Conservation (phyloP, 2,888 invertebrate genomes). For the Sinotaia quadrata region DNA sequence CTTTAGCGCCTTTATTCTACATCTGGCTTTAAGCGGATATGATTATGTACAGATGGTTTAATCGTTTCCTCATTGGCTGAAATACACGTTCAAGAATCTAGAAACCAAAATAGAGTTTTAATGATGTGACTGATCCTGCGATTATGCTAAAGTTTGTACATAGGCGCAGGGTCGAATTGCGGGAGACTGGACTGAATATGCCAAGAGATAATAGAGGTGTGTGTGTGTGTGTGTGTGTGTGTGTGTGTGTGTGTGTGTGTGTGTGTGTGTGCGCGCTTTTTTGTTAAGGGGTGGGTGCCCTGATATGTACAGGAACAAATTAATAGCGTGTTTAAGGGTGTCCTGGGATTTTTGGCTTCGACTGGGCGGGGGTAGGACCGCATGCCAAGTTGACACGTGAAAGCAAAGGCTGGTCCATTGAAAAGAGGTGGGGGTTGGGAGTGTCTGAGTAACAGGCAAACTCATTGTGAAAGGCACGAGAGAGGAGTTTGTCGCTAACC, state of each 20-base stretch:
- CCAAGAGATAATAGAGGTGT: not conserved
- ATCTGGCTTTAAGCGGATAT: too few species aligned
- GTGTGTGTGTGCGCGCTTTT: too few species aligned
- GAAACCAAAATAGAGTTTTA: too few species aligned
- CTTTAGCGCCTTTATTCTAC: too few species aligned
- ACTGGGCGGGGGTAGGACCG: not conserved
- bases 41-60: too few species aligned
- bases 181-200: not conserved
- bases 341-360: not conserved
- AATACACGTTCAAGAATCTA: too few species aligned
- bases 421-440: not conserved
- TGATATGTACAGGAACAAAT: not conserved
- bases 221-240: not conserved
- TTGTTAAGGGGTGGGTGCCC: not conserved
- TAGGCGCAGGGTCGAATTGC: not conserved
- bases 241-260: too few species aligned
- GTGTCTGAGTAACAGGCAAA: not conserved
- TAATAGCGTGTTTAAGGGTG: conserved; percentile 4
- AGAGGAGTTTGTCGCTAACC: conserved; percentile 2
- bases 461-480: not conserved
- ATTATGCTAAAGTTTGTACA: too few species aligned
- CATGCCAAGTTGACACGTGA: conserved; percentile 15
- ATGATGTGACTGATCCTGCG: too few species aligned
- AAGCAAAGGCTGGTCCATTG: conserved; percentile 1
- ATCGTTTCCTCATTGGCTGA: too few species aligned